A percentile compares a stretch with the other conserved stretches of the same genome.
phyloP scores from a whole-genome alignment of 2,888 invertebrate species.

The Drosophila putrida region DNA sequence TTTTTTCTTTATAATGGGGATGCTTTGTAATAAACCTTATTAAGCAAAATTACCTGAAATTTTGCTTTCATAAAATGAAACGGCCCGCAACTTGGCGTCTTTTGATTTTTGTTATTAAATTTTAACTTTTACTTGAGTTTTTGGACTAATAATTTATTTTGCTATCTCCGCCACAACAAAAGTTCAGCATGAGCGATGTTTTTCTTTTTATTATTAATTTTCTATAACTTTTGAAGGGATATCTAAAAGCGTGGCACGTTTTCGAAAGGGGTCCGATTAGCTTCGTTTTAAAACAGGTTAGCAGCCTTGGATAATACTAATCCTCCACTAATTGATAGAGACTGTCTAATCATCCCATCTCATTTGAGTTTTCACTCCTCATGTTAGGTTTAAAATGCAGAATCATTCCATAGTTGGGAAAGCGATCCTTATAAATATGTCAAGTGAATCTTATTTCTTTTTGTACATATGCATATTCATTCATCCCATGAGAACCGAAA shows the following conservation, averaged over 20 bases:
- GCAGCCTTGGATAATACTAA: no score
- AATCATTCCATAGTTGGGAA: neutral
- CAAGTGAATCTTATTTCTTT: neutral
- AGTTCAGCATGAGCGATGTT: neutral
- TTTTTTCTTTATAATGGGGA: slow-evolving; percentile 49
- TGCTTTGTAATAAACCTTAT: slow-evolving; percentile 59
- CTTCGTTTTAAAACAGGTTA: no score
- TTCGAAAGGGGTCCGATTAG: no score
- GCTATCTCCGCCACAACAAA: neutral
- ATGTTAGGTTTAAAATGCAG: no score
- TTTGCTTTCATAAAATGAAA: slow-evolving; percentile 54
- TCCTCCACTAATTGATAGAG: neutral
- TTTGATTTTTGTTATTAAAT: slow-evolving; percentile 23
- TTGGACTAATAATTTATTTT: neutral
- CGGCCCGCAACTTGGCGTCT: neutral
- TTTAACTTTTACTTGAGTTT: slow-evolving; percentile 22
- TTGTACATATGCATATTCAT: neutral
- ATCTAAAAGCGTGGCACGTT: no score
- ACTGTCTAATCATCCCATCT: neutral
- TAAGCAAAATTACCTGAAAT: slow-evolving; percentile 60
- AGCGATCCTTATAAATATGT: neutral
- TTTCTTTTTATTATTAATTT: neutral
- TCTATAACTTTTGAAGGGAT: no score
- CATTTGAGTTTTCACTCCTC: neutral
- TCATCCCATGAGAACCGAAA: neutral